Conservation (phyloP, 1,140 invertebrate genomes). For the Sesamia nonagrioides region DNA sequence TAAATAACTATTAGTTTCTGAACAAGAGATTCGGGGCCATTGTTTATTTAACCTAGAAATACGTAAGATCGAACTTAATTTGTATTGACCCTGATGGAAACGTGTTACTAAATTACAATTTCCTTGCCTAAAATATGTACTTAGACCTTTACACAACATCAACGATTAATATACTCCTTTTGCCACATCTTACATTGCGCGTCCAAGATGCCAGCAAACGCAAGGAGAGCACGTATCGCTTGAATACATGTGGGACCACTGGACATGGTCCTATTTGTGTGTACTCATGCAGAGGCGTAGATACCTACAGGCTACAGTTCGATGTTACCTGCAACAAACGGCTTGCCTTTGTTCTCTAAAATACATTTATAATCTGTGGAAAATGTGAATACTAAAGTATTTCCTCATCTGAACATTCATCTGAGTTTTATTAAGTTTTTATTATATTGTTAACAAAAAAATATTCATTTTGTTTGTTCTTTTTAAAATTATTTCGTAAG, state of each 20-base stretch:
- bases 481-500: no score
- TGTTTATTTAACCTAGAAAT: no score
- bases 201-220: background rate
- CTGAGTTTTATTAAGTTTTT: no score
- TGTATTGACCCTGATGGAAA: no score
- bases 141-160: background rate
- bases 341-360: background rate
- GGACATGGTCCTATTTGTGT: conserved; percentile 23
- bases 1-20: no score
- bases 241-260: background rate
- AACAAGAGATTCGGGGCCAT: no score
- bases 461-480: no score
- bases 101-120: no score
- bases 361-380: background rate
- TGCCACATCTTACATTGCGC: conserved; percentile 9
- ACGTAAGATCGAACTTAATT: no score
- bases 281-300: conserved; percentile 1
- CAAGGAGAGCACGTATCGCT: conserved; percentile 11
- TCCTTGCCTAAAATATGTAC: background rate
- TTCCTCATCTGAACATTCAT: no score
- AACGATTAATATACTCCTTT: background rate
- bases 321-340: conserved; percentile 5
- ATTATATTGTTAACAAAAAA: no score
- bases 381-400: no score
- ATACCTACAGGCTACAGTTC: background rate